A percentile compares a stretch with the other conserved stretches of the same genome.
These are phyloP conservation scores for Ptychoptera contaminata DNA, from an alignment of 2,888 invertebrate genomes.

Conservation along the genomic window DNA sequence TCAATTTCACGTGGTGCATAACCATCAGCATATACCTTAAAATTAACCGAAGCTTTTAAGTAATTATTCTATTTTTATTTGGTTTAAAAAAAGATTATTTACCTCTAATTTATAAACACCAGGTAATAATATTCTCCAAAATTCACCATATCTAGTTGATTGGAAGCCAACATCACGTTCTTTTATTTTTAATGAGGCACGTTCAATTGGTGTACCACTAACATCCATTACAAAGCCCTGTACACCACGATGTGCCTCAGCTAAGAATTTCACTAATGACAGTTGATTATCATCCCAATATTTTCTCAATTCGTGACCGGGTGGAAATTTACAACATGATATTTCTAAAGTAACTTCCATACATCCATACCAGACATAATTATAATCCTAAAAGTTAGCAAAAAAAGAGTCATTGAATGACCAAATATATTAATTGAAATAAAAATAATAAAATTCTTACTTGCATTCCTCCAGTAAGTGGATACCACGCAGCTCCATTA, in stretches of 20 bases:
- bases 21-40: slow-evolving; percentile 68
- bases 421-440: neutral
- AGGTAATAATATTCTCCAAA: slow-evolving; percentile 81
- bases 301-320: slow-evolving; percentile 55
- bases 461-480: slow-evolving; percentile 50
- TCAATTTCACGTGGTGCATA: slow-evolving; percentile 70
- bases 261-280: slow-evolving; percentile 68
- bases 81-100: slow-evolving; percentile 17
- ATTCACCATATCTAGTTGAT: slow-evolving; percentile 83
- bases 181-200: slow-evolving; percentile 62
- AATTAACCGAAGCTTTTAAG: slow-evolving; percentile 6
- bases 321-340: slow-evolving; percentile 88
- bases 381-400: slow-evolving; percentile 68
- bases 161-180: slow-evolving; percentile 72
- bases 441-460: slow-evolving; percentile 5
- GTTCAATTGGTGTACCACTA: slow-evolving; percentile 61
- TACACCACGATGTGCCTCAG: slow-evolving; percentile 76
- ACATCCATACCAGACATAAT: slow-evolving; percentile 84
- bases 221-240: slow-evolving; percentile 75
- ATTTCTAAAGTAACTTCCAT: slow-evolving; percentile 92
- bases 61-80: no score
- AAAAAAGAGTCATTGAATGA: neutral
- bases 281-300: slow-evolving; percentile 83
- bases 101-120: slow-evolving; percentile 77
- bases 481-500: slow-evolving; percentile 90